Base-by-base conservation (phyloP, 1,140 invertebrate genomes). In the Gonioctena quinquepunctata region DNA sequence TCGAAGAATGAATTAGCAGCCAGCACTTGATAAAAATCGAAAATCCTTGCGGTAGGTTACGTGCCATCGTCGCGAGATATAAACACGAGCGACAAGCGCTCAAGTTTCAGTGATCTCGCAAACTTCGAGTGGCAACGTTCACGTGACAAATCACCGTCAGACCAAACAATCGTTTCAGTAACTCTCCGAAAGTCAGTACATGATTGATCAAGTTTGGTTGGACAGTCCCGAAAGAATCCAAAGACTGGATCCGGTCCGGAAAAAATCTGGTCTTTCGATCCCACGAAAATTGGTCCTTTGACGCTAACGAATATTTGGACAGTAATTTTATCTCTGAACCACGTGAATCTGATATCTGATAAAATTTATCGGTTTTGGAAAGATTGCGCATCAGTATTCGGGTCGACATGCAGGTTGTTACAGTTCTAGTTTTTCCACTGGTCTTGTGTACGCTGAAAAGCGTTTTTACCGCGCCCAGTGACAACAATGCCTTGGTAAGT, bases 21-120 rank as follows among this genome's bases (percentile, higher is more conserved):
- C 33, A n/a, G 33, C 33, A n/a, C 33, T 42, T n/a, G 7, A n/a
- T 42, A 42, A 42, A 42, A 42, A 42, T 42, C 33, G 22, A 62
- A 27, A 62, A 62, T 62, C 60, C 60, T 62, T 62, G 60, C 33
- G 60, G 60, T 62, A 62, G 60, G 60, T 62, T 62, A 8, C 26
- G 26, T 42, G 33, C 13, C 33, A 27, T 11, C 60, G 60, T n/a
- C 4, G 16, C 18, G 19, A 33, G 16, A 62, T 62, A 62, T 62
- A 62, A 62, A 62, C 60, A 62, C 60, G 21, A 18, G 16, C n/a
- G 11, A n/a, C 7, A 42, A 22, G 13, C 27, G 26, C 21, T 8
- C n/a, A 62, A 62, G 26, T 27, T 62, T 62, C 28, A 62, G 60
- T 62, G 60, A 62, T 62, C 60, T 42, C 60, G 33, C 33, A 0